Conservation (phyloP, 2,113 vertebrate genomes). For the Raja brachyura region DNA sequence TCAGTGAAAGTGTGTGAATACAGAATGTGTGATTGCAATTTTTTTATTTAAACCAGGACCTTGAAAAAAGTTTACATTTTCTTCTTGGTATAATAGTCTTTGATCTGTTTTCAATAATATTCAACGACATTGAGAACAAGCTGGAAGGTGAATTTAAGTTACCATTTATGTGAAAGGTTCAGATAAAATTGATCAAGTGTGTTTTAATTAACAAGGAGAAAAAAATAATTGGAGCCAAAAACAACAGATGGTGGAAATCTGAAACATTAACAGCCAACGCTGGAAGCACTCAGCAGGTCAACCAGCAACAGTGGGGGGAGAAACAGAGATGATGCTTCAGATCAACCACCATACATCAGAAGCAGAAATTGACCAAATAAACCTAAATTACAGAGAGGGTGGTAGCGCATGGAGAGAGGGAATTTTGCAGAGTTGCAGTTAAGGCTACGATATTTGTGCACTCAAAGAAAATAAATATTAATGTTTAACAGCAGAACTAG, state of each 20-base stretch:
- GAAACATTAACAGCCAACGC: no score
- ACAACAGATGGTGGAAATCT: no score
- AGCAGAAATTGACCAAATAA: no score
- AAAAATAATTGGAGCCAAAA: not conserved
- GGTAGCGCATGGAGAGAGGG: no score
- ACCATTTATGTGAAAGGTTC: not conserved
- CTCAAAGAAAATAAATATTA: not conserved
- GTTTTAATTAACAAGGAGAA: not conserved
- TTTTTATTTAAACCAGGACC: not conserved
- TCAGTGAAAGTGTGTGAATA: not conserved
- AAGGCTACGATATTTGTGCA: not conserved
- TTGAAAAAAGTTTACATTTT: not conserved
- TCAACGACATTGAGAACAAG: not conserved
- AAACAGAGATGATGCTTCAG: no score
- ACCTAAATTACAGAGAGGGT: no score
- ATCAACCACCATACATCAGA: no score
- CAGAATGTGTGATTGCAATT: not conserved
- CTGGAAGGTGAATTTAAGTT: not conserved
- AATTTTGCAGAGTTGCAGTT: no score
- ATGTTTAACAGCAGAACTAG: not conserved
- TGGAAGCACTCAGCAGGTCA: no score
- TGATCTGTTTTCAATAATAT: not conserved
- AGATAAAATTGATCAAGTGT: not conserved
- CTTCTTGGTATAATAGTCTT: not conserved
- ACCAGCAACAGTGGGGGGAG: no score